Conservation (phyloP, 2,797 vertebrate genomes). For the Sebastes itinus region DNA sequence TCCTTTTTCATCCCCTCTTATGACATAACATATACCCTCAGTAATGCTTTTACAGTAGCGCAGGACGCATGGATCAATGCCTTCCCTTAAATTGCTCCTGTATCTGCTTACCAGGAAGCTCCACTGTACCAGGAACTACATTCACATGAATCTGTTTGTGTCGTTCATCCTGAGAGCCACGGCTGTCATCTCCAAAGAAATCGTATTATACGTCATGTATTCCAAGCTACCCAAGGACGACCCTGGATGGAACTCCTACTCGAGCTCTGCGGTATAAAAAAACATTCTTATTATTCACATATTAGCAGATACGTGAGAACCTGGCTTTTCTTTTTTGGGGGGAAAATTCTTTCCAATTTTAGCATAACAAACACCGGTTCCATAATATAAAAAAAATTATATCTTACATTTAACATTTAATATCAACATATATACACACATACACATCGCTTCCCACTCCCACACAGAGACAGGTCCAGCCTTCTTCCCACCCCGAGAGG, state of each 20-base stretch:
- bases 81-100: conserved; percentile 24
- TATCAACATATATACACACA: too few species aligned
- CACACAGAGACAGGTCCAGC: too few species aligned
- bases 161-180: conserved; percentile 92
- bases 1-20: not conserved
- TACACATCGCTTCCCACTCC: too few species aligned
- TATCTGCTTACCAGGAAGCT: conserved; percentile 87
- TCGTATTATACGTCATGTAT: conserved; percentile 81
- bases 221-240: conserved; percentile 84
- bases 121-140: conserved; percentile 97
- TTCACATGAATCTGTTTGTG: conserved; percentile 97
- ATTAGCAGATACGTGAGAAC: not conserved
- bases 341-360: too few species aligned
- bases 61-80: conserved; percentile 35
- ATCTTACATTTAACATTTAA: too few species aligned
- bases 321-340: not conserved
- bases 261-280: conserved; percentile 81
- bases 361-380: too few species aligned
- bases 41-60: conserved; percentile 26
- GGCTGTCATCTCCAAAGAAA: conserved; percentile 89
- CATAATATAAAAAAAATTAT: too few species aligned
- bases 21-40: not conserved
- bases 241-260: conserved; percentile 86
- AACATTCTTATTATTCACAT: not conserved
- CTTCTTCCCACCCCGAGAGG: too few species aligned